These are phyloP conservation scores for Cyrtorhinus lividipennis DNA, from an alignment of 1,140 invertebrate genomes.

Conservation along the genomic window DNA sequence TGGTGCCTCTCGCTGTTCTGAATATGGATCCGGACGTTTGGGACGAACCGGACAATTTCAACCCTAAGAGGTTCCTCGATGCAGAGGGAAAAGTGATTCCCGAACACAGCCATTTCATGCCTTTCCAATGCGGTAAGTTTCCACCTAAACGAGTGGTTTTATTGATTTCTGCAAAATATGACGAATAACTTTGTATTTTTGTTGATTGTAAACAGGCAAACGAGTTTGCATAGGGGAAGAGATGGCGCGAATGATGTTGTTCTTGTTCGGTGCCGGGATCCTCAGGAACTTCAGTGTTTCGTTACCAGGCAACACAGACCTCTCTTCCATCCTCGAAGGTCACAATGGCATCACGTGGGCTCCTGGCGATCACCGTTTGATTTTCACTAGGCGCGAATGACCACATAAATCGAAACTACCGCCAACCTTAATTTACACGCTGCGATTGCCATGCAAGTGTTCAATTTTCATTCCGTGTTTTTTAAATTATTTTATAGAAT, in stretches of 20 bases:
- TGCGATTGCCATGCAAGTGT: too few relatives aligned
- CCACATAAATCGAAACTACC: too few relatives aligned
- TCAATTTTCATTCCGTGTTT: too few relatives aligned
- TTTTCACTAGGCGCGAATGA: slow-evolving; percentile 29
- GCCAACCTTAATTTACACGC: too few relatives aligned
- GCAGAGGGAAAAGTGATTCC: slow-evolving; percentile 37
- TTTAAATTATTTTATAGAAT: too few relatives aligned
- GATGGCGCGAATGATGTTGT: slow-evolving; percentile 57
- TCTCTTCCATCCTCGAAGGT: slow-evolving; percentile 28
- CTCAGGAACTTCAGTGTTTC: slow-evolving; percentile 43
- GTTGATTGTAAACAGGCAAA: slow-evolving; percentile 42
- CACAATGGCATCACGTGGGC: slow-evolving; percentile 48
- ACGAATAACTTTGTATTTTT: neutral
- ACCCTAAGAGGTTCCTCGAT: slow-evolving; percentile 55
- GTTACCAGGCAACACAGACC: slow-evolving; percentile 18
- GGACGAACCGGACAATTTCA: slow-evolving; percentile 52
- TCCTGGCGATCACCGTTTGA: slow-evolving; percentile 40
- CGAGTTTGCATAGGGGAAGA: slow-evolving; percentile 76
- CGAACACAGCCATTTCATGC: slow-evolving; percentile 57
- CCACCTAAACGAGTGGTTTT: neutral
- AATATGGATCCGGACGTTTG: slow-evolving; percentile 61
- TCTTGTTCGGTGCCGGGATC: slow-evolving; percentile 46
- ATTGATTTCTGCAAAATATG: neutral
- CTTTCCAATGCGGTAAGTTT: slow-evolving; percentile 60
- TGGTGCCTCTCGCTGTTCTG: slow-evolving; percentile 69